These are phyloP conservation scores for Cydia pomonella DNA, from an alignment of 1,140 invertebrate species.

Conservation along the genomic window DNA sequence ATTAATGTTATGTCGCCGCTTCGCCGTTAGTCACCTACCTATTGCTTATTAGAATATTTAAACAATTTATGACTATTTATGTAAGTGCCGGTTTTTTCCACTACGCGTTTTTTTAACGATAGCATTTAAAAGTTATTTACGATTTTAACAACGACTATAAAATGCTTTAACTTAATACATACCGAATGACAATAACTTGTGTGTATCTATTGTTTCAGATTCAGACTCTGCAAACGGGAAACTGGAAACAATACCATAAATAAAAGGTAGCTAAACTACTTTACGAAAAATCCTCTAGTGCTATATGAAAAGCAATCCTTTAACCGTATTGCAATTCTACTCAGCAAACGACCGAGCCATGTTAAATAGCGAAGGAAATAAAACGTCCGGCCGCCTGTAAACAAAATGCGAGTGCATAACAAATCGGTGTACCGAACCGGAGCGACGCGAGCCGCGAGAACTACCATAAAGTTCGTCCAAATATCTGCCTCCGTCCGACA, in stretches of 20 bases:
- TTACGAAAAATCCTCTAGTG: too few relatives aligned
- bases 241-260: slow-evolving; percentile 23
- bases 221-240: neutral
- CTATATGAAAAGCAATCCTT: neutral
- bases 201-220: neutral
- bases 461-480: neutral
- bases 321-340: neutral
- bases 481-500: neutral
- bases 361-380: slow-evolving; percentile 19
- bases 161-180: neutral
- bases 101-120: too few relatives aligned
- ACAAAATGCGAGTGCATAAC: slow-evolving; percentile 30
- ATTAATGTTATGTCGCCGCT: neutral
- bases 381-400: slow-evolving; percentile 14
- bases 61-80: neutral
- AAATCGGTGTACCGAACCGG: slow-evolving; percentile 22
- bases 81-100: too few relatives aligned
- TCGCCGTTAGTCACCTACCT: neutral
- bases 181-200: neutral
- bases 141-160: neutral
- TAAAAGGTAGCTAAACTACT: slow-evolving; percentile 11
- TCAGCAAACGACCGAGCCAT: neutral
- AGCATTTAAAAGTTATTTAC: neutral
- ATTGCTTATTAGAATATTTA: neutral
- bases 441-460: slow-evolving; percentile 11